These are phyloP conservation scores for Polydrusus cervinus DNA, from an alignment of 2,888 invertebrate species.

Conservation along the genomic window DNA sequence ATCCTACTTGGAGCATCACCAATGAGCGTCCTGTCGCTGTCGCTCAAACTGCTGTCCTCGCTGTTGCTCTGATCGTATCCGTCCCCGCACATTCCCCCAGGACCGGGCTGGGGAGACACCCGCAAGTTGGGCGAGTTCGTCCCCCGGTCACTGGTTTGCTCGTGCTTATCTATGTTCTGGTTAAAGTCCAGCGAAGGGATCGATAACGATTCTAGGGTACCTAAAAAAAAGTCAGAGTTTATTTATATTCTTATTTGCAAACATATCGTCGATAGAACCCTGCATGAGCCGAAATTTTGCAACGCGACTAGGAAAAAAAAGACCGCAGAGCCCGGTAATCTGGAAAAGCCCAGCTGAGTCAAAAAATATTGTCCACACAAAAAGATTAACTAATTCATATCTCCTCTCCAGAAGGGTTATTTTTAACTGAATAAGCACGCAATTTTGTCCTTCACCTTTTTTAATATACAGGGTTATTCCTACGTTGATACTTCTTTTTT, in stretches of 20 bases:
- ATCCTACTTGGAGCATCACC: slow-evolving; percentile 74
- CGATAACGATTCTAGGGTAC: slow-evolving; percentile 71
- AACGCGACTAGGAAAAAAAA: no score
- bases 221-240: slow-evolving; percentile 55
- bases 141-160: slow-evolving; percentile 60
- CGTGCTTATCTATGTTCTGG: slow-evolving; percentile 63
- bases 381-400: no score
- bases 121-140: slow-evolving; percentile 64
- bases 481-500: no score
- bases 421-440: no score
- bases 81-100: slow-evolving; percentile 61
- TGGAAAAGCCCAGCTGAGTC: no score
- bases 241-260: background rate
- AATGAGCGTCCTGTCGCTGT: slow-evolving; percentile 80
- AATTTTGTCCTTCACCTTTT: no score
- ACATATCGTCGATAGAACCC: background rate
- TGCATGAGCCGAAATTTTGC: no score
- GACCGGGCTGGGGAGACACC: slow-evolving; percentile 65
- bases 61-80: slow-evolving; percentile 80
- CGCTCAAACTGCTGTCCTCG: slow-evolving; percentile 85
- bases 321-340: no score
- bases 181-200: slow-evolving; percentile 73
- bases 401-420: no score
- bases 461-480: no score
- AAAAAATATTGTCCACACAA: no score